Base-by-base conservation (phyloP, 2,888 invertebrate genomes). In the Rhamphomyia laevipes region DNA sequence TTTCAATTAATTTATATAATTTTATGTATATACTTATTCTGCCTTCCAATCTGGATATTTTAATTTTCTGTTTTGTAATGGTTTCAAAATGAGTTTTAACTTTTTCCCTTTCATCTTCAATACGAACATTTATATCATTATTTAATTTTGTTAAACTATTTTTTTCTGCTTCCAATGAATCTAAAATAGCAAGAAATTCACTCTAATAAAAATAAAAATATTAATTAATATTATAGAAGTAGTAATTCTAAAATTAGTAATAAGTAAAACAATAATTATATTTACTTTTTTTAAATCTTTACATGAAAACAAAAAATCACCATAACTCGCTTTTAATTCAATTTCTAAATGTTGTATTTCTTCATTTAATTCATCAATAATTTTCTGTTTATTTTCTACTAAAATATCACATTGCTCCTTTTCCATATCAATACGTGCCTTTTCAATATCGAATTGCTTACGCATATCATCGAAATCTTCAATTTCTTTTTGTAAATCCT, bases 281-380 rank as follows among this genome's bases (percentile, higher is more conserved):
- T 46, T 18, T 21, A 67, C 68, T 62, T 69, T 70, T 30, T 62
- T 63, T 47, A 70, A 61, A 46, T 69, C 64, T 31, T 67, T 61
- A 37, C 70, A 70, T 3, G 66, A 61, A 56, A 69, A 70, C 1
- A 70, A 55, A 55, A 65, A 70, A 33, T 64, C 70, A 7, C 70
- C 70, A 17, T 64, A 62, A 13, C 67, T 51, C 1, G 63, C 61
- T 23, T 62, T 63, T 30, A 70, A 52, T 55, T 70, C 67, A 4
- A 54, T 54, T 50, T 68, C 68, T 37, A 68, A 51, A 21, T 59
- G 61, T 49, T 59, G 56, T 7, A 61, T 56, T 15, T 55, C 51
- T 1, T 56, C 55, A 44, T 64, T 59, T 3, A 66, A 53, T 4
- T 59, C 51, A 1, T 47, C 47, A n/a, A 65, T 59, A 17, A 48